phyloP scores from a whole-genome alignment of 1,140 invertebrate species.

The Goniozus legneri region DNA sequence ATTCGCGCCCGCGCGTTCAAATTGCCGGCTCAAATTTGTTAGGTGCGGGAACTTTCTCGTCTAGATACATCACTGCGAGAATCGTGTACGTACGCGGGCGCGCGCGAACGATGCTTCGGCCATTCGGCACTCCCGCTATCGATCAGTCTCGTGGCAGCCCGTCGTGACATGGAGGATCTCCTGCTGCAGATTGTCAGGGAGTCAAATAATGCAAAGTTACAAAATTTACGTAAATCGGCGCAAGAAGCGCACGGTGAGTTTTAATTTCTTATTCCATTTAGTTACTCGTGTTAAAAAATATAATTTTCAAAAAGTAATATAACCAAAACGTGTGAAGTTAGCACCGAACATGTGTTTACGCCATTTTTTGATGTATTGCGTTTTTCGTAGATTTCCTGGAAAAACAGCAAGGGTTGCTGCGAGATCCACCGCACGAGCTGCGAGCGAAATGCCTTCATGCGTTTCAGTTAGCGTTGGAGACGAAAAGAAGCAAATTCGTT shows the following conservation, averaged over 20 bases:
- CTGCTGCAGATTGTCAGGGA: slow-evolving; percentile 75
- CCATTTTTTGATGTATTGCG: slow-evolving; percentile 2
- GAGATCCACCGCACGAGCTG: slow-evolving; percentile 79
- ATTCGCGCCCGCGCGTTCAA: no score
- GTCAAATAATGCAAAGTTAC: slow-evolving; percentile 69
- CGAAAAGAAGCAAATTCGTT: slow-evolving; percentile 78
- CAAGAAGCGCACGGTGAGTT: slow-evolving; percentile 76
- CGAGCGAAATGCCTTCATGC: slow-evolving; percentile 78
- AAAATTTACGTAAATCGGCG: slow-evolving; percentile 68
- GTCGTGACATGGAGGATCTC: slow-evolving; percentile 73
- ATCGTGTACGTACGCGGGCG: slow-evolving; percentile 21
- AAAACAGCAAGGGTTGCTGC: slow-evolving; percentile 71
- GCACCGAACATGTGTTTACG: neutral
- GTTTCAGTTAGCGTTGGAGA: slow-evolving; percentile 82
- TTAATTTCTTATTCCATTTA: no score
- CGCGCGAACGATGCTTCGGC: slow-evolving; percentile 17
- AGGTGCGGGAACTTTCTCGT: no score
- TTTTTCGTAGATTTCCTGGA: slow-evolving; percentile 72
- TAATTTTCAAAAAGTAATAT: slow-evolving; percentile 57
- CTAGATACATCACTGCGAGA: no score
- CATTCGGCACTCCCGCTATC: slow-evolving; percentile 38
- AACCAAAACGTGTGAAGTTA: slow-evolving; percentile 1
- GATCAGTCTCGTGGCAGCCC: slow-evolving; percentile 44
- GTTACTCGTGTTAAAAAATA: no score
- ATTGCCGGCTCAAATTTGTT: no score